phyloP scores from a whole-genome alignment of 1,140 invertebrate genomes.

The Palaemon carinicauda region DNA sequence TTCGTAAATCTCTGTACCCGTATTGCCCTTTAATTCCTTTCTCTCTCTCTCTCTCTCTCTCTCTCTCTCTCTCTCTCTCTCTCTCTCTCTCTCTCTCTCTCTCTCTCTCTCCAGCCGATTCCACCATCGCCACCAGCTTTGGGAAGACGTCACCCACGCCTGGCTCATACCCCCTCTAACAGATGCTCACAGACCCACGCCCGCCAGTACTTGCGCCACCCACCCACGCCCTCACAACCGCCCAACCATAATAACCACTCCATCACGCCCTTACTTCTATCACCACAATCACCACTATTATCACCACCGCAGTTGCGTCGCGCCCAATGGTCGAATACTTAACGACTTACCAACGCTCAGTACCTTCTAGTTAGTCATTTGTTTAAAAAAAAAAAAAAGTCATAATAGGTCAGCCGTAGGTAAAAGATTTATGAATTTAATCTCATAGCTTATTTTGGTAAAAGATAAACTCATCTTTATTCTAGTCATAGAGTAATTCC shows the following conservation, averaged over 20 bases:
- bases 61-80: not conserved
- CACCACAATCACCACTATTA: slow-evolving; percentile 50
- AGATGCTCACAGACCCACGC: slow-evolving; percentile 40
- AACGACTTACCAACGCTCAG: slow-evolving; percentile 37
- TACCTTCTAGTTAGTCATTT: slow-evolving; percentile 28
- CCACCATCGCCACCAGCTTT: slow-evolving; percentile 45
- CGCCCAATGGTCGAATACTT: slow-evolving; percentile 25
- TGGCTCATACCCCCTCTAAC: slow-evolving; percentile 43
- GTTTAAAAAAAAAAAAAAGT: too few relatives aligned
- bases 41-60: not conserved
- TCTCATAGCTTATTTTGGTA: too few relatives aligned
- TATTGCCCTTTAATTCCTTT: not conserved
- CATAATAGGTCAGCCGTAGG: too few relatives aligned
- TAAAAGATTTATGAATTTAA: too few relatives aligned
- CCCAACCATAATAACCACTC: slow-evolving; percentile 29
- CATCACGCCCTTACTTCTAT: slow-evolving; percentile 29
- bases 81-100: not conserved
- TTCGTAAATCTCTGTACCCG: not conserved
- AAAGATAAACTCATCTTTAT: too few relatives aligned
- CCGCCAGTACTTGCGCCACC: slow-evolving; percentile 26
- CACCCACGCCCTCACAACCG: slow-evolving; percentile 46
- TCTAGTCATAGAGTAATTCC: too few relatives aligned
- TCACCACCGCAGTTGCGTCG: slow-evolving; percentile 43
- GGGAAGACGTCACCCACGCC: slow-evolving; percentile 46
- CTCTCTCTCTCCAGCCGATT: slow-evolving; percentile 4